Percentiles rank a stretch among this genome's conserved stretches.
Conservation (phyloP, 35 echinoderm and acorn worm species). For the Holothuria glaberrima region DNA sequence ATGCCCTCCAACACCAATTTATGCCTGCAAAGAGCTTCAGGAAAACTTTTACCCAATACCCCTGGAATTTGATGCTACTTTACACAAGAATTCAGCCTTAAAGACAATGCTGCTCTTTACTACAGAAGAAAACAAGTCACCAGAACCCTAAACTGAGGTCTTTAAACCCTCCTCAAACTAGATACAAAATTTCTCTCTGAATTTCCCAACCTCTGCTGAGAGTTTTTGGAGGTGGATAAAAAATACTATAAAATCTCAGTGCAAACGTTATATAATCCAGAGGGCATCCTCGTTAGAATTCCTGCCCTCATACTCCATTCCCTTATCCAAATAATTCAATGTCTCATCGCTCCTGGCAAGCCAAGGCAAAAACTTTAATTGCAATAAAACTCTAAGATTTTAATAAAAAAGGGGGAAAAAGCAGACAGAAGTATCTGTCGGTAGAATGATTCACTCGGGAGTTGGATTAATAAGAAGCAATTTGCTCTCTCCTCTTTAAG, state of each 20-base stretch:
- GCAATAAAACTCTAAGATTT: conserved; percentile 55
- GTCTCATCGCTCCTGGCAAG: conserved; percentile 45
- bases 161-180: neutral
- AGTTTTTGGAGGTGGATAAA: neutral
- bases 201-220: neutral
- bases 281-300: conserved; percentile 45
- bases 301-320: conserved; percentile 39
- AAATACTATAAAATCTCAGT: neutral
- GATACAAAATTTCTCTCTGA: conserved; percentile 14
- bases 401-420: conserved; percentile 50
- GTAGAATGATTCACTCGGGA: conserved; percentile 52
- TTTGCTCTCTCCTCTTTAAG: conserved; percentile 50
- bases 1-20: no score
- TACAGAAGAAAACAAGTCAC: no score
- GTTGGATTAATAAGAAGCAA: conserved; percentile 53
- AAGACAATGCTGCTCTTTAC: no score
- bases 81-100: no score
- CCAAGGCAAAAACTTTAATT: conserved; percentile 48
- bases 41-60: no score
- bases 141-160: no score
- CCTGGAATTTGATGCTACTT: no score
- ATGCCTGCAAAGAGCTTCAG: no score
- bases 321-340: conserved; percentile 51
- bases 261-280: conserved; percentile 25
- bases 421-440: conserved; percentile 47